Evolutionary conservation across 2,797 vertebrate species (phyloP).

Genomic region (Nyctibius grandis): DNA sequence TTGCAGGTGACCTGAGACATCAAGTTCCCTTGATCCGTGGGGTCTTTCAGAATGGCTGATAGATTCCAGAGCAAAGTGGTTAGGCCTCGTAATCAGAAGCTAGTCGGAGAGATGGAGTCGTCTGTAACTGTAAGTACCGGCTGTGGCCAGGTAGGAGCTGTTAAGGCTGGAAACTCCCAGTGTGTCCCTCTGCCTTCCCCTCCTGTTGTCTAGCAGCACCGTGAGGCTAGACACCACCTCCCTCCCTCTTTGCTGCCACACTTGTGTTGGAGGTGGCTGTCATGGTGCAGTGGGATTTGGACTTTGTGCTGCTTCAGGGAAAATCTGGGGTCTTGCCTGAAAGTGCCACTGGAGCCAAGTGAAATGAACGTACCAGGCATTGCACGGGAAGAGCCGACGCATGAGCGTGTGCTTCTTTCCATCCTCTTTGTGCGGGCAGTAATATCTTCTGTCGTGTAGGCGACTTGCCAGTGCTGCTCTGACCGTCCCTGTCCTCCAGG

Average conservation of each 20-base stretch:
- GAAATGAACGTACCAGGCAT: neutral
- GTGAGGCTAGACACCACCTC: neutral
- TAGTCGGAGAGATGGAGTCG: constrained; percentile 61
- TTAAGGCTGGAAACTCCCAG: neutral
- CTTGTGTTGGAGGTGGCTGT: neutral
- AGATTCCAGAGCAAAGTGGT: constrained; percentile 63
- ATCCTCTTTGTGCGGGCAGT: neutral
- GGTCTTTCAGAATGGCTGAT: constrained; percentile 32
- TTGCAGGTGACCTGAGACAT: constrained; percentile 56
- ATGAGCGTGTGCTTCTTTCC: neutral
- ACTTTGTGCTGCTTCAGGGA: neutral
- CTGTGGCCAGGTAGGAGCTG: neutral
- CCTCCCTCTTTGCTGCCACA: neutral
- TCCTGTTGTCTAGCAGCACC: neutral
- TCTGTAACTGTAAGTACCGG: constrained; percentile 12
- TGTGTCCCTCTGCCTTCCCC: accelerated
- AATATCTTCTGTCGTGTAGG: neutral
- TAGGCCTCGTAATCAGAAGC: constrained; percentile 50
- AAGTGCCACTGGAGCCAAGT: neutral
- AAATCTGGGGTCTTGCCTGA: neutral
- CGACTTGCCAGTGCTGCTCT: neutral
- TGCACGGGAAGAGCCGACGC: neutral
- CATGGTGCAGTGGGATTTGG: neutral
- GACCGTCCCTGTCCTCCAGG: neutral
- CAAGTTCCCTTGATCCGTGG: neutral